Base-by-base conservation (phyloP, 2,113 vertebrate species). In the Columbina picui region DNA sequence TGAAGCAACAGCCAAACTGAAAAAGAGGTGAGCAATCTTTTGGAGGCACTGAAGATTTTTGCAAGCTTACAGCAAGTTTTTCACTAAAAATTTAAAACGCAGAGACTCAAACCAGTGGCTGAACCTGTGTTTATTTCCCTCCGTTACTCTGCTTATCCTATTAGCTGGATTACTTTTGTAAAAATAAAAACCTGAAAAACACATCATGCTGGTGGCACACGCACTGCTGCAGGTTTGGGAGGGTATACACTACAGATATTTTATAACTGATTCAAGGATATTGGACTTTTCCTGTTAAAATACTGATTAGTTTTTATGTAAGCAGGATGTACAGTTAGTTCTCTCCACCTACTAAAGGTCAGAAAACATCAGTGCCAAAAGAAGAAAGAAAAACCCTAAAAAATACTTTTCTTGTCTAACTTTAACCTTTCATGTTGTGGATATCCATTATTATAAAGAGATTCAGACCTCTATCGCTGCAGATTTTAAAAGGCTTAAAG, bases 201-300 rank as follows among this genome's bases (percentile, higher is more conserved):
- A 16, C 34, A 39, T 21, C 8, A 17, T 30, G 45, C 76, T 50
- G 18, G 9, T 3, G 1, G 52, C n/a, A 59, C 10, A 63, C 17
- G 41, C 7, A 32, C 26, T 23, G 25, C 21, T 80, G 36, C 22
- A 81, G 36, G 38, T 60, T 47, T 47, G 74, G 67, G 70, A 78
- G 26, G 38, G 38, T 14, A 68, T 52, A 52, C 27, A 15, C 16
- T 23, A 63, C 13, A 32, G 3, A 2, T 38, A 57, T 71, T 94
- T 94, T 56, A 59, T 59, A 57, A 64, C 23, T 67, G 13, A 43
- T 84, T 74, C 25, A 84, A 67, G 82, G 71, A 65, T 64, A 64
- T 94, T 86, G 91, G 45, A 68, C 55, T 94, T 84, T 73, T 88
- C 57, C 55, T 84, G 57, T 76, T 77, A 90, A 87, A 93, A 76